A percentile compares a stretch with the other conserved stretches of the same genome.
Evolutionary conservation across 2,797 vertebrate species (phyloP).

Genomic region (Mus minutoides): DNA sequence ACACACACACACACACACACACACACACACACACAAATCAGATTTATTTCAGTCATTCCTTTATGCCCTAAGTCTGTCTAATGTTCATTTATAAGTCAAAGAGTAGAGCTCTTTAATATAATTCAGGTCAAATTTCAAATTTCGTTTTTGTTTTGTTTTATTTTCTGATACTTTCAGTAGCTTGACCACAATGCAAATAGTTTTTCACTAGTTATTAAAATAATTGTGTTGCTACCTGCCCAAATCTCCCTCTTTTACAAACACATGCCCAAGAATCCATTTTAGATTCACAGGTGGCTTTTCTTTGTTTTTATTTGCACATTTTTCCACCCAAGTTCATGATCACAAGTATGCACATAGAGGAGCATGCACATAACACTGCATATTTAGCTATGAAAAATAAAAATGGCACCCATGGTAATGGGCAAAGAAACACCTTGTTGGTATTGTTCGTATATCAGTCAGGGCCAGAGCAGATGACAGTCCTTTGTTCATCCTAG

Average conservation of each 20-base stretch:
- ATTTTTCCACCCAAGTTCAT: constrained; percentile 3
- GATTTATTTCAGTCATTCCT: neutral
- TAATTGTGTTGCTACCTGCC: neutral
- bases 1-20: neutral
- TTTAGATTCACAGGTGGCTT: neutral
- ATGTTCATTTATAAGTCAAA: constrained; percentile 20
- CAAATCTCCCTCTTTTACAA: neutral
- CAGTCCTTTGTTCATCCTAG: too few species aligned
- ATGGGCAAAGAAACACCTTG: too few species aligned
- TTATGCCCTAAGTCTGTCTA: neutral
- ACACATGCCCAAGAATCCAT: neutral
- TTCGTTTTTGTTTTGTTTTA: neutral
- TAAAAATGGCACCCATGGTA: neutral
- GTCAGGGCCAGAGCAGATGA: too few species aligned
- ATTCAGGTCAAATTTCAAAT: neutral
- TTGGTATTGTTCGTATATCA: too few species aligned
- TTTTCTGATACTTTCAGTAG: neutral
- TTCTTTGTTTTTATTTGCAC: constrained; percentile 41
- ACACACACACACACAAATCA: neutral
- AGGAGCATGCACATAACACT: neutral
- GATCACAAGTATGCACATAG: neutral
- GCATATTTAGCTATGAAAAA: neutral
- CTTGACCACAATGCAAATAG: neutral
- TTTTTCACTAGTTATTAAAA: constrained; percentile 7
- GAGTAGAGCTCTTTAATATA: neutral